These are phyloP conservation scores for Pelecanus crispus DNA, from an alignment of 2,113 vertebrate species.

Conservation along the genomic window DNA sequence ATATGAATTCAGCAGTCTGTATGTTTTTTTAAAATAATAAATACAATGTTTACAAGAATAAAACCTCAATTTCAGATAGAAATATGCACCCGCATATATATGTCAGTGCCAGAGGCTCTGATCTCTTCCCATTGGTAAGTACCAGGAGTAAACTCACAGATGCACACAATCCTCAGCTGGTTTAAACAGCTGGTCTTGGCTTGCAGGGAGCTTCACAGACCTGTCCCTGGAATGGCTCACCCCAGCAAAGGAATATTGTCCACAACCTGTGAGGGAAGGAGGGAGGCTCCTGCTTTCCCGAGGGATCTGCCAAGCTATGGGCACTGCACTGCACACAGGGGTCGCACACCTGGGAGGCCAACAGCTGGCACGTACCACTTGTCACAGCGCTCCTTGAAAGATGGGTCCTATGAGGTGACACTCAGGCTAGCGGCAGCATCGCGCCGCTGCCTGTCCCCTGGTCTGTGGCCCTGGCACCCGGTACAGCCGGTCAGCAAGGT, in stretches of 20 bases:
- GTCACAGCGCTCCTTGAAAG: not conserved
- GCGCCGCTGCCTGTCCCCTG: not conserved
- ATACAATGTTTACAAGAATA: conserved; percentile 25
- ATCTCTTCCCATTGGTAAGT: not conserved
- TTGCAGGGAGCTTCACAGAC: not conserved
- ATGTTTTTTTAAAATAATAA: conserved; percentile 17
- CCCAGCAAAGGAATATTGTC: not conserved
- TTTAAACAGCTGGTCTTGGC: not conserved
- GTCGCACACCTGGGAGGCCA: not conserved
- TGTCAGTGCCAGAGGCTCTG: not conserved
- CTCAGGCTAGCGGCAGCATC: accelerated
- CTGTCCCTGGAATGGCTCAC: not conserved
- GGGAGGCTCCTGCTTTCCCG: not conserved
- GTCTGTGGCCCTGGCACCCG: not conserved
- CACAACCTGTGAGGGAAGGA: not conserved
- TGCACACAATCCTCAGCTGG: not conserved
- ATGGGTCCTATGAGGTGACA: accelerated
- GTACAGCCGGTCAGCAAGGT: not conserved
- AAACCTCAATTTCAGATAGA: not conserved
- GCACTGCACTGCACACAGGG: not conserved
- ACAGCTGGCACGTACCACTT: not conserved
- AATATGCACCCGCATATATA: not conserved
- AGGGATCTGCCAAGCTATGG: not conserved
- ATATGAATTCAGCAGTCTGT: not conserved
- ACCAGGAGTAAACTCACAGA: not conserved